These are phyloP conservation scores for Cremastobaeus sp. DNA, from an alignment of 2,888 invertebrate genomes.

Conservation along the genomic window DNA sequence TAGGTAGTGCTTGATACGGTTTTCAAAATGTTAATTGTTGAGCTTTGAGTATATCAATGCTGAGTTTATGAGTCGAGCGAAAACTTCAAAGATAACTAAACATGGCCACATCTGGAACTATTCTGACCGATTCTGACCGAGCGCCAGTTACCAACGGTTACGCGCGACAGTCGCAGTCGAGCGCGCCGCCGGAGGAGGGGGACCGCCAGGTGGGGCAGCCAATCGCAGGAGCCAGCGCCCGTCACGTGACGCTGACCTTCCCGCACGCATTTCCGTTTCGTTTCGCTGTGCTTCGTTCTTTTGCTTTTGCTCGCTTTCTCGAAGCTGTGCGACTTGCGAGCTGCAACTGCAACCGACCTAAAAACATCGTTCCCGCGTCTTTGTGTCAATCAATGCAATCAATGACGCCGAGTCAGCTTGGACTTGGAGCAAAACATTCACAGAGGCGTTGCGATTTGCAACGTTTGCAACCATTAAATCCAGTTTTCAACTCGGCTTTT, in stretches of 20 bases:
- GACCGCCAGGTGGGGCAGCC: not conserved
- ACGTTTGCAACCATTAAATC: too few relatives aligned
- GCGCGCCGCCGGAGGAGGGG: not conserved
- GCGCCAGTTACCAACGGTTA: constrained; percentile 60
- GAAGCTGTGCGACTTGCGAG: too few relatives aligned
- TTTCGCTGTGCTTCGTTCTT: too few relatives aligned
- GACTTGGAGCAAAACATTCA: too few relatives aligned
- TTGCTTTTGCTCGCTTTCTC: constrained; percentile 13
- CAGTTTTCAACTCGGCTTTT: too few relatives aligned
- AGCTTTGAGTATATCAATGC: constrained; percentile 41
- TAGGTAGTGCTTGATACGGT: constrained; percentile 68
- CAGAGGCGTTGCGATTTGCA: too few relatives aligned
- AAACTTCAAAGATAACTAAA: constrained; percentile 78
- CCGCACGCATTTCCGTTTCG: constrained; percentile 2
- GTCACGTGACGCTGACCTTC: constrained; percentile 7
- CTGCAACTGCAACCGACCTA: too few relatives aligned
- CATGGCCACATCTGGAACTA: constrained; percentile 79
- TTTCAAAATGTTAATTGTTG: constrained; percentile 63
- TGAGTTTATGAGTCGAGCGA: constrained; percentile 68
- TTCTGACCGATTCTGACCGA: constrained; percentile 77
- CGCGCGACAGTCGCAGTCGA: not conserved
- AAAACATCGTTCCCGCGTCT: constrained; percentile 12
- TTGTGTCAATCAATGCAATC: too few relatives aligned
- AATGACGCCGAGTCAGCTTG: too few relatives aligned
- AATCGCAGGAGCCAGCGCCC: not conserved